Conservation (phyloP, 2,797 vertebrate species). For the Spatula versicolor region DNA sequence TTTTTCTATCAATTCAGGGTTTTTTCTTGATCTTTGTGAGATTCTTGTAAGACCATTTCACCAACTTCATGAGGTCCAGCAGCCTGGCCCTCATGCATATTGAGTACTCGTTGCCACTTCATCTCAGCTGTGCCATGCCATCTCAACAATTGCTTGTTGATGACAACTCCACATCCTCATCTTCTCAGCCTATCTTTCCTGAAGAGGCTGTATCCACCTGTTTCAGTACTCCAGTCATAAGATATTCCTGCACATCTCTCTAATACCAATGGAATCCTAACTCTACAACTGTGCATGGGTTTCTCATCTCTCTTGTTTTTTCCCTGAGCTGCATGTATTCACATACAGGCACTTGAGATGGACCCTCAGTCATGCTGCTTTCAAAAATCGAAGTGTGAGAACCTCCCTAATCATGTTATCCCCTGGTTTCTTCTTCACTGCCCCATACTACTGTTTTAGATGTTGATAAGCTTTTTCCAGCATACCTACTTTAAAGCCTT, state of each 20-base stretch:
- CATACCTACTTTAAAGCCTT: background rate
- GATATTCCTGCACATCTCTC: background rate
- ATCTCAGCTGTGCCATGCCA: background rate
- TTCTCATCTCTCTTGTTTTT: background rate
- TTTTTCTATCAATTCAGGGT: background rate
- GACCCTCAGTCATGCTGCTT: background rate
- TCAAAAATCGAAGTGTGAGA: background rate
- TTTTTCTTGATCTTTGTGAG: background rate
- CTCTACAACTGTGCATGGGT: fast-evolving
- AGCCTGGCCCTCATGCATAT: background rate
- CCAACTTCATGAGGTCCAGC: background rate
- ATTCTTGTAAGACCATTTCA: background rate
- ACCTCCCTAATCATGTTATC: background rate
- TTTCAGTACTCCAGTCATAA: background rate
- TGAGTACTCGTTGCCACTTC: background rate
- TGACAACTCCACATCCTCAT: background rate
- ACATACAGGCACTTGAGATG: background rate
- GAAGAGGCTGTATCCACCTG: background rate
- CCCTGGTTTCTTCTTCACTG: background rate
- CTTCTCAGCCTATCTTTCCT: background rate
- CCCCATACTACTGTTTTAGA: background rate
- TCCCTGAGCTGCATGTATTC: fast-evolving
- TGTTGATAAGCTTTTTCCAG: background rate
- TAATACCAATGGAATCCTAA: background rate
- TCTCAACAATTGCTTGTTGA: background rate